Conservation (phyloP, 2,888 invertebrate species). For the Pollenia amentaria region DNA sequence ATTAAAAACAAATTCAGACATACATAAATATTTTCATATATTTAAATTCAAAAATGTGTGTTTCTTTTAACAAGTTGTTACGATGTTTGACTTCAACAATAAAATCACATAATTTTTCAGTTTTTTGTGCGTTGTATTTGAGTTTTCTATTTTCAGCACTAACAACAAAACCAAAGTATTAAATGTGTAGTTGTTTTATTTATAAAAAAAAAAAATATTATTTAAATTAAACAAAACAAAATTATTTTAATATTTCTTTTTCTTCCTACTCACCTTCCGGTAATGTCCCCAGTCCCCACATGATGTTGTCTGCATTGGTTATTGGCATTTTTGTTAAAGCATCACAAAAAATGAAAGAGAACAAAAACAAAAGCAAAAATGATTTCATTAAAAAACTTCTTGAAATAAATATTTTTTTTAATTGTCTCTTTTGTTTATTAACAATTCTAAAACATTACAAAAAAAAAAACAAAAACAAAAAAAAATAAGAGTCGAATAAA, state of each 20-base stretch:
- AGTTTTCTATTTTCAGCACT: too few relatives aligned
- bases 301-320: slow-evolving; percentile 91
- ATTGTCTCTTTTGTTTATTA: slow-evolving; percentile 15
- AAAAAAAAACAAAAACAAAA: not conserved
- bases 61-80: too few relatives aligned
- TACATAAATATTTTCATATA: too few relatives aligned
- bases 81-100: too few relatives aligned
- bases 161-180: too few relatives aligned
- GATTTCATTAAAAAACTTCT: slow-evolving; percentile 53
- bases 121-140: too few relatives aligned
- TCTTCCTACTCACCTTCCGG: slow-evolving; percentile 94
- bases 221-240: too few relatives aligned
- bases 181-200: not conserved
- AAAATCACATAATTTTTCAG: too few relatives aligned
- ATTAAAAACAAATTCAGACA: too few relatives aligned
- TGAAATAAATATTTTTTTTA: slow-evolving; percentile 11
- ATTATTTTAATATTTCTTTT: not conserved
- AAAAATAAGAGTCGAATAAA: slow-evolving; percentile 6
- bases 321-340: slow-evolving; percentile 10
- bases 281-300: slow-evolving; percentile 99
- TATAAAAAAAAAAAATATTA: too few relatives aligned
- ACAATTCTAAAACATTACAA: slow-evolving; percentile 48
- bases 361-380: slow-evolving; percentile 83
- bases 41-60: too few relatives aligned
- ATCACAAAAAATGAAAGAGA: slow-evolving; percentile 79